These are phyloP conservation scores for Meda fulgida DNA, from an alignment of 2,797 vertebrate genomes.

Conservation along the genomic window DNA sequence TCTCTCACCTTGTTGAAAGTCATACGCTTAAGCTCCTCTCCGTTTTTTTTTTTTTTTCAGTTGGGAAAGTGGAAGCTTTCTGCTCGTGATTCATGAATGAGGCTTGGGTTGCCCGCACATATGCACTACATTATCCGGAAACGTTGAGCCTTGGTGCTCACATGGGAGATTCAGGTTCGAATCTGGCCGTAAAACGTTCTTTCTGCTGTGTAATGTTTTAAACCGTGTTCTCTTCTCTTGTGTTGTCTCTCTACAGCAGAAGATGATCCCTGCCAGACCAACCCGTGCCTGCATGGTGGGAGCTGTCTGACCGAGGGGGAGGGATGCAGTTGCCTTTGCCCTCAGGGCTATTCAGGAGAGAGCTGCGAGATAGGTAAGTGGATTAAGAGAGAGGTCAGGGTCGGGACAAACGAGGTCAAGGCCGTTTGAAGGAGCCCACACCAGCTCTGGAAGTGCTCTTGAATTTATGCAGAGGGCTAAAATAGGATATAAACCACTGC, in stretches of 20 bases:
- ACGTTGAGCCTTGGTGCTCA: neutral
- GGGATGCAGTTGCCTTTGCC: constrained; percentile 90
- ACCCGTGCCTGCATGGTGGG: constrained; percentile 93
- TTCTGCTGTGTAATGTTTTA: neutral
- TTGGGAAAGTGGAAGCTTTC: neutral
- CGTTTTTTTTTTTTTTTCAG: constrained; percentile 41
- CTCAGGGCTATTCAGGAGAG: constrained; percentile 90
- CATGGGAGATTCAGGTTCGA: neutral
- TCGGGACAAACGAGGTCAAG: constrained; percentile 59
- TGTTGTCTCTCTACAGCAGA: constrained; percentile 72
- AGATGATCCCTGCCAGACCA: constrained; percentile 86
- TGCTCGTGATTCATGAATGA: neutral
- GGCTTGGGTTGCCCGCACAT: neutral
- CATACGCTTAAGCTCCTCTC: constrained; percentile 44
- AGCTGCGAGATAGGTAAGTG: constrained; percentile 96
- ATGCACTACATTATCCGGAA: neutral
- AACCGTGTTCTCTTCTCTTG: neutral
- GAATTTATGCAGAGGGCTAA: constrained; percentile 17
- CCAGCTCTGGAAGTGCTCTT: neutral
- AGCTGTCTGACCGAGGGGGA: constrained; percentile 86
- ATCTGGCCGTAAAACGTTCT: neutral
- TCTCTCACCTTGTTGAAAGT: constrained; percentile 67
- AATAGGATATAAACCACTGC: constrained; percentile 5
- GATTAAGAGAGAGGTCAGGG: constrained; percentile 40
- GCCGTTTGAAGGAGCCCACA: constrained; percentile 46